Percentiles rank a stretch among this genome's conserved stretches.
Conservation (phyloP, 1,140 invertebrate species). For the Heliconius hewitsoni region DNA sequence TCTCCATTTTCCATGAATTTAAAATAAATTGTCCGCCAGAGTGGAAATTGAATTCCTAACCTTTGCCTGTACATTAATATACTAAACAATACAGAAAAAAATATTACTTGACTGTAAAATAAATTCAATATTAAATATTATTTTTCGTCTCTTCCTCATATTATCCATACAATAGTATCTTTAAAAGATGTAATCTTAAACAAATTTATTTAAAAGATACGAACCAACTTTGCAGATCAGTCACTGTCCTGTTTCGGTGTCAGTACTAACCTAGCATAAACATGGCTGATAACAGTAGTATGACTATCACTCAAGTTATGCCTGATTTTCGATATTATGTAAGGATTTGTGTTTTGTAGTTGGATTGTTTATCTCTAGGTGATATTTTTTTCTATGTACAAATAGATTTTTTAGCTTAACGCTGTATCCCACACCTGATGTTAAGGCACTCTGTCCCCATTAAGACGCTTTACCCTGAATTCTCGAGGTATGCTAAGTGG, state of each 20-base stretch:
- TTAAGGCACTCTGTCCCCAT: too few species aligned
- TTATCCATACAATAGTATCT: not conserved
- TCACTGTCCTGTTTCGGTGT: not conserved
- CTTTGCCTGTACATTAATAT: too few species aligned
- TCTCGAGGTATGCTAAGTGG: too few species aligned
- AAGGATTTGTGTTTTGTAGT: not conserved
- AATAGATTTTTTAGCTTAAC: not conserved
- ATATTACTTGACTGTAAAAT: too few species aligned
- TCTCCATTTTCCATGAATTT: too few species aligned
- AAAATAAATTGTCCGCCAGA: too few species aligned
- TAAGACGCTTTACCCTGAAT: too few species aligned
- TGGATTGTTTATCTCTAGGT: not conserved
- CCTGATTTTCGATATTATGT: not conserved
- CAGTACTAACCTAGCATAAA: slow-evolving; percentile 9
- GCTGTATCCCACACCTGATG: too few species aligned
- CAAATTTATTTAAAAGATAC: not conserved
- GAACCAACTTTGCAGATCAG: not conserved
- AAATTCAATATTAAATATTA: too few species aligned
- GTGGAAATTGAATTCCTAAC: too few species aligned
- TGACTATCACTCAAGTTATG: slow-evolving; percentile 1
- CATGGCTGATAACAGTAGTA: not conserved
- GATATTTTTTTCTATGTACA: not conserved
- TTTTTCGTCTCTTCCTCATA: not conserved
- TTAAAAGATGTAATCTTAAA: not conserved
- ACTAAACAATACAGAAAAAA: too few species aligned